Percentiles rank a stretch among this genome's conserved stretches.
These are phyloP conservation scores for Pseudomyrmex dendroicus DNA, from an alignment of 1,140 invertebrate species.

Conservation along the genomic window DNA sequence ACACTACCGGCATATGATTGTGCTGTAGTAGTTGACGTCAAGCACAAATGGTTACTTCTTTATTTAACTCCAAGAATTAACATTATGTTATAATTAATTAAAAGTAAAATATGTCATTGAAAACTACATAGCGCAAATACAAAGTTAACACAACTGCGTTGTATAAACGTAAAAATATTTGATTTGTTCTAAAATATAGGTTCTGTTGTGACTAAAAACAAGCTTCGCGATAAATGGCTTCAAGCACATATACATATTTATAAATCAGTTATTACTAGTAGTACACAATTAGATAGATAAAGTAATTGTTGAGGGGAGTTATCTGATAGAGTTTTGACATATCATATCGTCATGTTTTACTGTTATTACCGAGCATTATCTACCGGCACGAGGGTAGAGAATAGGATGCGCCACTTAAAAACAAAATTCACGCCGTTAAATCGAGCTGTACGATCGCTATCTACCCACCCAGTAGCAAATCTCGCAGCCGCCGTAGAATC, in stretches of 20 bases:
- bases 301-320: conserved; percentile 31
- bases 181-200: no score
- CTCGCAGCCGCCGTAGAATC: conserved; percentile 48
- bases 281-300: conserved; percentile 24
- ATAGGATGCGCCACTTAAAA: conserved; percentile 51
- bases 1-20: conserved; percentile 28
- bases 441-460: conserved; percentile 59
- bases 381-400: conserved; percentile 7
- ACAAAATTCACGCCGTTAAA: conserved; percentile 62
- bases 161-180: no score
- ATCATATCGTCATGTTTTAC: conserved; percentile 53
- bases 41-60: conserved; percentile 28
- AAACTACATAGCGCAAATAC: neutral
- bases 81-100: neutral
- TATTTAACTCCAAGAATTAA: conserved; percentile 12
- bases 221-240: no score
- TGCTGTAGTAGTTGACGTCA: conserved; percentile 18
- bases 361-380: conserved; percentile 55
- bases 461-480: conserved; percentile 54
- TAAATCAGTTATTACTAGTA: conserved; percentile 21
- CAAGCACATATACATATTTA: neutral
- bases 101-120: neutral
- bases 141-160: neutral
- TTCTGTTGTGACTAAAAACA: no score
- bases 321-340: conserved; percentile 35